These are phyloP conservation scores for Pavo muticus DNA, from an alignment of 2,113 vertebrate species.

Conservation along the genomic window DNA sequence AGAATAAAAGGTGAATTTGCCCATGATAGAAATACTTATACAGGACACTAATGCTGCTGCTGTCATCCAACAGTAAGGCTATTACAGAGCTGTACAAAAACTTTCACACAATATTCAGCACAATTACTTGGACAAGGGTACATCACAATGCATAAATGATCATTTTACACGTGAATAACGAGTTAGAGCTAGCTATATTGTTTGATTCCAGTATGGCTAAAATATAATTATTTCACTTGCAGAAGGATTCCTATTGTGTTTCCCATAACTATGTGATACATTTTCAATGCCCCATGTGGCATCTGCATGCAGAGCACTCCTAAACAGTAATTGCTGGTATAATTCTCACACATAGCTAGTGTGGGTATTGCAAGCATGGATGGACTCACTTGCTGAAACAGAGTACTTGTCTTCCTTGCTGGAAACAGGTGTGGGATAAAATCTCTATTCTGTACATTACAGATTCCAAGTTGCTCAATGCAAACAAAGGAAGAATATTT, in stretches of 20 bases:
- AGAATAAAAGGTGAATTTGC: neutral
- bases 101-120: constrained; percentile 16
- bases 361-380: neutral
- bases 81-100: constrained; percentile 29
- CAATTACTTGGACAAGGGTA: constrained; percentile 25
- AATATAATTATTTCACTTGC: constrained; percentile 16
- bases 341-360: constrained; percentile 27
- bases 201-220: constrained; percentile 6
- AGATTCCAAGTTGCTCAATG: neutral
- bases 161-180: constrained; percentile 45
- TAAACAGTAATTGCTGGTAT: constrained; percentile 19
- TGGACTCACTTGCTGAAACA: constrained; percentile 29
- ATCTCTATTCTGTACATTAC: neutral
- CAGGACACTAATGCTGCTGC: neutral
- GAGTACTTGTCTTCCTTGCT: neutral
- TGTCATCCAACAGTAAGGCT: neutral
- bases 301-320: constrained; percentile 47
- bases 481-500: neutral
- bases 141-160: constrained; percentile 30
- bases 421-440: neutral
- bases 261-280: neutral
- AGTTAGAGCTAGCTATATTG: neutral
- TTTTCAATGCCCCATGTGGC: constrained; percentile 2
- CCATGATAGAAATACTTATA: neutral
- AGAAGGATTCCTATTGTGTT: constrained; percentile 50